These are phyloP conservation scores for Aporophyla lueneburgensis DNA, from an alignment of 2,888 invertebrate genomes.

Conservation along the genomic window DNA sequence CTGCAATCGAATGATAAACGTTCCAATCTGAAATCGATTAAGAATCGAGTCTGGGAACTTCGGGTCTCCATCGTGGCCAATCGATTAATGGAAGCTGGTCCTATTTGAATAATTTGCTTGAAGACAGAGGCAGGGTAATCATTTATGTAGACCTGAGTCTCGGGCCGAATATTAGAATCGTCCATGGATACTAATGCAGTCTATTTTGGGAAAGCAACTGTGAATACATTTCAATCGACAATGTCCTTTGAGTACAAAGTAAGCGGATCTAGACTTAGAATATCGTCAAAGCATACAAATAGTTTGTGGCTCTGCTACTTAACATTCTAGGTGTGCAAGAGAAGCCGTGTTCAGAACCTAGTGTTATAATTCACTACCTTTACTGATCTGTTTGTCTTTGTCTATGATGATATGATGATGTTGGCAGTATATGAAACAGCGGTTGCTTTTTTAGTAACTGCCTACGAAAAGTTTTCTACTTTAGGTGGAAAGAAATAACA, in stretches of 20 bases:
- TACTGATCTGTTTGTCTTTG: neutral
- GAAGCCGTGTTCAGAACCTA: slow-evolving; percentile 1
- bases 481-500: no score
- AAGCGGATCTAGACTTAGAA: neutral
- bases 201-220: slow-evolving; percentile 36
- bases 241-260: slow-evolving; percentile 18
- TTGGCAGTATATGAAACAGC: no score
- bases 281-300: slow-evolving; percentile 9
- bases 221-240: slow-evolving; percentile 34
- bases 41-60: slow-evolving; percentile 34
- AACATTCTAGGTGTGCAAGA: slow-evolving; percentile 7
- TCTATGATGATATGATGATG: neutral
- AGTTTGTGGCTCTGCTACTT: slow-evolving; percentile 10
- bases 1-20: slow-evolving; percentile 33
- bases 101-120: slow-evolving; percentile 61
- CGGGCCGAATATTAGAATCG: slow-evolving; percentile 38
- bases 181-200: slow-evolving; percentile 51
- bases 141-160: slow-evolving; percentile 53
- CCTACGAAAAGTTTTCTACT: no score
- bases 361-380: neutral
- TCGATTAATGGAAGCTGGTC: slow-evolving; percentile 45
- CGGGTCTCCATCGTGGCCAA: slow-evolving; percentile 10
- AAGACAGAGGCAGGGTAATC: slow-evolving; percentile 28
- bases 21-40: slow-evolving; percentile 49
- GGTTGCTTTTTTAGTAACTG: no score